Percentiles rank a stretch among this genome's conserved stretches.
Conservation (phyloP, 1,140 invertebrate genomes). For the Drosophila seguyi region DNA sequence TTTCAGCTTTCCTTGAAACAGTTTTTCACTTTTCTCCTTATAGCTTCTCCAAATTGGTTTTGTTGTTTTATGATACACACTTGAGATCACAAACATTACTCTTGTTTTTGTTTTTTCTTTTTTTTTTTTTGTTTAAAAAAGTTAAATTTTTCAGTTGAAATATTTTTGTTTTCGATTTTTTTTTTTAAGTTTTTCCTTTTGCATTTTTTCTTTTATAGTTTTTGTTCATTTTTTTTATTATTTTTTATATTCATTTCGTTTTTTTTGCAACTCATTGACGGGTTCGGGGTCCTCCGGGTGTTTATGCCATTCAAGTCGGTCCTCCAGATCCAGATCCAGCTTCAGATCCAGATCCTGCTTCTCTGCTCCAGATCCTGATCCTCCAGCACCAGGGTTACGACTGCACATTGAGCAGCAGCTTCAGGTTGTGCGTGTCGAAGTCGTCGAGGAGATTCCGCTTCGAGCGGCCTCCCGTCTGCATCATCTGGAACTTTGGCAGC, state of each 20-base stretch:
- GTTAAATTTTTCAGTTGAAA: constrained; percentile 75
- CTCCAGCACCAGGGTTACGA: constrained; percentile 82
- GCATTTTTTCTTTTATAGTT: constrained; percentile 68
- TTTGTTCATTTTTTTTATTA: constrained; percentile 52
- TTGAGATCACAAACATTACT: constrained; percentile 85
- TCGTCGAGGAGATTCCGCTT: constrained; percentile 84
- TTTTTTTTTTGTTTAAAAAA: constrained; percentile 73
- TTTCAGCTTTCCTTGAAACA: constrained; percentile 51
- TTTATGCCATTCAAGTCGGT: constrained; percentile 43
- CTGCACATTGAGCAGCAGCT: constrained; percentile 86
- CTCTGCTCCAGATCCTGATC: constrained; percentile 31
- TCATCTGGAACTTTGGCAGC: constrained; percentile 63
- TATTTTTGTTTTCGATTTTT: constrained; percentile 71
- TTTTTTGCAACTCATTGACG: constrained; percentile 63
- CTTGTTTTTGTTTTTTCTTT: constrained; percentile 43
- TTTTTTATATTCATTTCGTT: constrained; percentile 41
- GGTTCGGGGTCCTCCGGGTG: constrained; percentile 64
- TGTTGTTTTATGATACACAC: constrained; percentile 81
- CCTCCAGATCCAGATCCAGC: constrained; percentile 36
- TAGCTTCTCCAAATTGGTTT: constrained; percentile 72
- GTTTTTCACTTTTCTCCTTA: constrained; percentile 33
- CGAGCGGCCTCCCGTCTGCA: constrained; percentile 64
- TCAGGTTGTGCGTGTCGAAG: constrained; percentile 86
- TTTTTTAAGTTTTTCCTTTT: constrained; percentile 63
- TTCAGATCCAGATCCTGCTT: constrained; percentile 37